Evolutionary conservation across 1,140 invertebrate species (phyloP).

Genomic region (Latrodectus geometricus): DNA sequence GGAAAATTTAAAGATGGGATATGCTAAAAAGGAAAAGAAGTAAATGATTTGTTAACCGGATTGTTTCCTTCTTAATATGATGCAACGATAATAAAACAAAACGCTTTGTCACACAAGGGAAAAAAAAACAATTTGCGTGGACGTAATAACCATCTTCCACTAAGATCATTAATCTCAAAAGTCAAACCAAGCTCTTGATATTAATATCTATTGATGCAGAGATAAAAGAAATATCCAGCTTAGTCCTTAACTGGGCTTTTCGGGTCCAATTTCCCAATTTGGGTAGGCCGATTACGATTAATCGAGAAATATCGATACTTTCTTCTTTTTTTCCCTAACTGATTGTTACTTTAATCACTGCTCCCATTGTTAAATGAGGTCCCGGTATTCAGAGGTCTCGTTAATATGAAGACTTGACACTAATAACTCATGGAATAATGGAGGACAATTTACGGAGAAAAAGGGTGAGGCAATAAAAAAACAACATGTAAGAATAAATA

Average conservation of each 20-base stretch:
- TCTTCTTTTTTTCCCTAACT: slow-evolving; percentile 9
- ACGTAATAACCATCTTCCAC: slow-evolving; percentile 18
- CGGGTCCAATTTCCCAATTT: slow-evolving; percentile 44
- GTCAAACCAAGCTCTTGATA: not conserved
- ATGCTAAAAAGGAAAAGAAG: not conserved
- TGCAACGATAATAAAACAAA: too few species aligned
- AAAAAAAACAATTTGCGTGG: not conserved
- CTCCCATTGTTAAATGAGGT: slow-evolving; percentile 33
- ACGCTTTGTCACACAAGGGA: not conserved
- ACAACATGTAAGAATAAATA: too few species aligned
- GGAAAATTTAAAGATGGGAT: too few species aligned
- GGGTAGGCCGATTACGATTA: slow-evolving; percentile 55
- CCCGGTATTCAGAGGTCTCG: slow-evolving; percentile 6
- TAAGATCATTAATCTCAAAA: slow-evolving; percentile 10
- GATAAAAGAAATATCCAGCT: not conserved
- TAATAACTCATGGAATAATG: slow-evolving; percentile 33
- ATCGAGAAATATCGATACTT: slow-evolving; percentile 37
- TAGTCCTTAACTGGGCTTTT: slow-evolving; percentile 19
- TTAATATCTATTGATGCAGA: not conserved
- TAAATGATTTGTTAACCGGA: not conserved
- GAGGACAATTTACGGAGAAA: too few species aligned
- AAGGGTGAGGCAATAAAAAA: too few species aligned
- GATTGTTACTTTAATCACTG: not conserved
- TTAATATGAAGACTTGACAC: slow-evolving; percentile 23
- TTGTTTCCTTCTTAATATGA: too few species aligned